Evolutionary conservation across 2,113 vertebrate genomes (phyloP).

Genomic region (Cyphomyrus discorhynchus): DNA sequence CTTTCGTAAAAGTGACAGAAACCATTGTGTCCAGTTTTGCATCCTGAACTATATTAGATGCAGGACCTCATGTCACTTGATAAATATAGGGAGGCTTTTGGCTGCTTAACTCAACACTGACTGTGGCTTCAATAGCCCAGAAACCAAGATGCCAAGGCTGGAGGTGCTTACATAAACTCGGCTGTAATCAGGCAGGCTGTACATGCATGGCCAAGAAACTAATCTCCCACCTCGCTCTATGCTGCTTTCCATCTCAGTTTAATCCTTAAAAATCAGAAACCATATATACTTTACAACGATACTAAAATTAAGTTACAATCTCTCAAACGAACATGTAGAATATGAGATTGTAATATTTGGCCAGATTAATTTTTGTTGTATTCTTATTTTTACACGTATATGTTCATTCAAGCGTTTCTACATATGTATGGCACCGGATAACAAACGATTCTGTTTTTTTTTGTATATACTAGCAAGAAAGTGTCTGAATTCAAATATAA

Average conservation of each 20-base stretch:
- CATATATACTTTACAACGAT: neutral
- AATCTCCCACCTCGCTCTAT: neutral
- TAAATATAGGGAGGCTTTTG: neutral
- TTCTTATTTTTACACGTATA: neutral
- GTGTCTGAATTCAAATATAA: neutral
- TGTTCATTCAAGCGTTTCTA: neutral
- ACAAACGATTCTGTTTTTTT: neutral
- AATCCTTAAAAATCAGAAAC: neutral
- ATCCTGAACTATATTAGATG: neutral
- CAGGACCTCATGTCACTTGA: neutral
- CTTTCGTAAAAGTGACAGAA: neutral
- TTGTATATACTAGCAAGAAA: too few relatives aligned
- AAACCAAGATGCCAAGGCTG: neutral
- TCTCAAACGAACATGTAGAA: neutral
- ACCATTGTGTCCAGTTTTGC: conserved; percentile 11
- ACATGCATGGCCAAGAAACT: neutral
- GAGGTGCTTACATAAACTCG: neutral
- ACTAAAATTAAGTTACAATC: neutral
- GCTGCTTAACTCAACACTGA: neutral
- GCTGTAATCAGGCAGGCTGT: neutral
- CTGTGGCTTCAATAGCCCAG: neutral
- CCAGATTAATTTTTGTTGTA: neutral
- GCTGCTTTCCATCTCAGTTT: neutral
- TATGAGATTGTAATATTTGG: neutral
- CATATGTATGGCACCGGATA: neutral